Percentiles rank a stretch among this genome's conserved stretches.
Conservation (phyloP, 2,797 vertebrate genomes). For the Myoxocephalus aenaeus region DNA sequence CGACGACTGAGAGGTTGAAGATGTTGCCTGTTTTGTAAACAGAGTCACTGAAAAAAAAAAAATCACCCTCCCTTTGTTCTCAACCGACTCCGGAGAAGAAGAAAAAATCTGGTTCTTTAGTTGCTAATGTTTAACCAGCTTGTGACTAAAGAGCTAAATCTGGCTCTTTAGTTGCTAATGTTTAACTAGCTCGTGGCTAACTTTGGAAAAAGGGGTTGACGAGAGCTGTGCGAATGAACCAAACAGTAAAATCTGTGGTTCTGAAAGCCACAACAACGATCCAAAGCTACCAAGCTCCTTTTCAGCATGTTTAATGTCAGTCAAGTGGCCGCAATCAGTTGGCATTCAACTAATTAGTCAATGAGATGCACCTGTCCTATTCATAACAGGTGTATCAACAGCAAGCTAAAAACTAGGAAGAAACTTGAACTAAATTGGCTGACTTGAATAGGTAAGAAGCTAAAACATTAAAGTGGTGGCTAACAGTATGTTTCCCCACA, state of each 20-base stretch:
- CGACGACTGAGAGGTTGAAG: not conserved
- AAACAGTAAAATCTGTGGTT: not conserved
- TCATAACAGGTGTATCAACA: not conserved
- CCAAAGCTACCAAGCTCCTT: not conserved
- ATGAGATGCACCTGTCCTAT: not conserved
- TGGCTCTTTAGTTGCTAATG: not conserved
- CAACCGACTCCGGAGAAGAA: not conserved
- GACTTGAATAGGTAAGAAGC: not conserved
- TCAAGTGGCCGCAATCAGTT: conserved; percentile 17
- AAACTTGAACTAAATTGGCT: not conserved
- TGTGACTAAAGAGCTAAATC: not conserved
- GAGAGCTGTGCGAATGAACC: not conserved
- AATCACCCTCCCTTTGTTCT: not conserved
- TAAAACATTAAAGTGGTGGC: not conserved
- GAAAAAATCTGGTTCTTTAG: not conserved
- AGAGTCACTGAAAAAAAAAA: too few relatives aligned
- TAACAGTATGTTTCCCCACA: not conserved
- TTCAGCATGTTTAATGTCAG: conserved; percentile 4
- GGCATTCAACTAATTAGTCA: conserved; percentile 10
- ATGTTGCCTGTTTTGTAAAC: conserved; percentile 9
- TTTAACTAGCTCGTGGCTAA: not conserved
- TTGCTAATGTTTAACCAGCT: not conserved
- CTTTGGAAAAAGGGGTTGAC: not conserved
- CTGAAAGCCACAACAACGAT: not conserved
- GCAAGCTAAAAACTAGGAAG: not conserved